A percentile compares a stretch with the other conserved stretches of the same genome.
phyloP scores from a whole-genome alignment of 2,888 invertebrate genomes.

The Andrena fulva region DNA sequence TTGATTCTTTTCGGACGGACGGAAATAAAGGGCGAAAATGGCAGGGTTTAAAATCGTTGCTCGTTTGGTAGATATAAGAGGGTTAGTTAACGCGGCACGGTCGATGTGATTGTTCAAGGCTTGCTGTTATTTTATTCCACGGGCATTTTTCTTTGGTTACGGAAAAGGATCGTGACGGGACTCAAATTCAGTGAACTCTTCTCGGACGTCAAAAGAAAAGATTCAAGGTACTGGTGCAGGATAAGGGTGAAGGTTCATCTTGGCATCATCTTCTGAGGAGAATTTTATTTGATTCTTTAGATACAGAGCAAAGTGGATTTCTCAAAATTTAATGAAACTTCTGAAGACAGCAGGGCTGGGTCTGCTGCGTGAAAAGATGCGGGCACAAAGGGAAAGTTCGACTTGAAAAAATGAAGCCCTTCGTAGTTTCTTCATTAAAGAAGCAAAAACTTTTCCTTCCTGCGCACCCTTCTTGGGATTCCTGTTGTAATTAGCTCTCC shows the following conservation, averaged over 20 bases:
- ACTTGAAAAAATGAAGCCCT: conserved; percentile 37
- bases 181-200: neutral
- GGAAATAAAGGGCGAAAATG: neutral
- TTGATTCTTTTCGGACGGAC: neutral
- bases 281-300: conserved; percentile 12
- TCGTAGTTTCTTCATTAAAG: conserved; percentile 34
- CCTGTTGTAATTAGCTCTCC: conserved; percentile 79
- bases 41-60: neutral
- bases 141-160: too few species aligned
- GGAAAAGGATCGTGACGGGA: neutral
- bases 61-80: neutral
- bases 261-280: neutral
- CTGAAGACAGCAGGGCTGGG: neutral
- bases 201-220: conserved; percentile 23
- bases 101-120: neutral
- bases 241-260: neutral
- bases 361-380: neutral
- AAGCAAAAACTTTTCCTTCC: conserved; percentile 73
- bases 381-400: conserved; percentile 7
- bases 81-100: neutral
- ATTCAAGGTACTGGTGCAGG: neutral
- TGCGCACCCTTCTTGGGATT: neutral
- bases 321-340: conserved; percentile 38
- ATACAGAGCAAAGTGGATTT: neutral
- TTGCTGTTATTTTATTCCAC: neutral